Conservation (phyloP, 92 coral and sea anemone species). For the Phenganax marumi region DNA sequence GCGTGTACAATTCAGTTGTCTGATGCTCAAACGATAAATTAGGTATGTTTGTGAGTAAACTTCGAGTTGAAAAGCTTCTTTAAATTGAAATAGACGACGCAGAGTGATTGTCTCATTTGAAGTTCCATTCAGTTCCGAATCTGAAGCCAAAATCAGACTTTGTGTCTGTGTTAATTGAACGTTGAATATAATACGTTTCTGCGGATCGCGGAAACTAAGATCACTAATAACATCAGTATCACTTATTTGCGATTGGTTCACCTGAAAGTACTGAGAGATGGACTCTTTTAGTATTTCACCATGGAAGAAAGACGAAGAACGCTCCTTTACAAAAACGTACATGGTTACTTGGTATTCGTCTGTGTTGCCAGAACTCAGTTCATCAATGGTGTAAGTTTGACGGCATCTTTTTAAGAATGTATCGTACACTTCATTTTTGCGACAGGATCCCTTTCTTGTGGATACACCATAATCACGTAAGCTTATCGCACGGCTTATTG, state of each 20-base stretch:
- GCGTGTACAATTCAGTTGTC: constrained; percentile 31
- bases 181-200: background rate
- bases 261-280: constrained; percentile 21
- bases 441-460: constrained; percentile 11
- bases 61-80: background rate
- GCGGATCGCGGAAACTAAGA: background rate
- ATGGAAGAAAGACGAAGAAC: background rate
- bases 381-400: constrained; percentile 2
- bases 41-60: background rate
- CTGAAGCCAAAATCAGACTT: constrained; percentile 29
- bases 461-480: constrained; percentile 32
- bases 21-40: constrained; percentile 10
- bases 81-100: constrained; percentile 29
- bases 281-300: background rate
- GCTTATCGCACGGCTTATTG: constrained; percentile 42
- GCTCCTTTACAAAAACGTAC: background rate
- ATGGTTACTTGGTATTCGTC: constrained; percentile 33
- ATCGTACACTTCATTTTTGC: constrained; percentile 31
- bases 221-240: background rate
- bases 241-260: constrained; percentile 7
- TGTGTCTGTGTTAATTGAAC: constrained; percentile 19
- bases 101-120: constrained; percentile 31
- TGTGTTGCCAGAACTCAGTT: background rate
- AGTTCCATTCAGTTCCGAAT: constrained; percentile 15
- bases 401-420: constrained; percentile 26